Conservation (phyloP, 2,797 vertebrate species). For the Pagetopsis macropterus region DNA sequence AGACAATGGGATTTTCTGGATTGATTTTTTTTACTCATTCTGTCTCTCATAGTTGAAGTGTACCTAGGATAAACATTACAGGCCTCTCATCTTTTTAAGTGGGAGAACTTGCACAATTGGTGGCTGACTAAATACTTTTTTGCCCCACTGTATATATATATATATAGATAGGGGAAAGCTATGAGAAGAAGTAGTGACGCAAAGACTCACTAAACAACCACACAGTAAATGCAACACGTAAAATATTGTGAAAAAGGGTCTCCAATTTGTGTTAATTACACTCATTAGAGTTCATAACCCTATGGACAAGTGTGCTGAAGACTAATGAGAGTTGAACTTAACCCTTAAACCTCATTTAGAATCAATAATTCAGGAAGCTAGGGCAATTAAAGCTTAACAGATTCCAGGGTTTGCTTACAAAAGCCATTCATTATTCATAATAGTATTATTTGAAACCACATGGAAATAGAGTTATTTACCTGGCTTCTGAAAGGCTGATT, state of each 20-base stretch:
- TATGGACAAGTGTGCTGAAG: constrained; percentile 59
- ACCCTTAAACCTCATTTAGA: constrained; percentile 71
- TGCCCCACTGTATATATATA: no score
- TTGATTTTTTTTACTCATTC: no score
- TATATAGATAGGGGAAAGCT: constrained; percentile 1
- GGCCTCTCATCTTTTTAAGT: no score
- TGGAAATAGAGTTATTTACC: constrained; percentile 12
- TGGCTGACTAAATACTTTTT: no score
- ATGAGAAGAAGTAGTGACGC: constrained; percentile 13
- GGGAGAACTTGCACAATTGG: no score
- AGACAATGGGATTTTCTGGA: no score
- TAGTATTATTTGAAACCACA: neutral
- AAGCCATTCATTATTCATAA: constrained; percentile 44
- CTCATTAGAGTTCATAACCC: constrained; percentile 70
- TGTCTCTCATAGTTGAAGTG: no score
- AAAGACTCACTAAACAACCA: constrained; percentile 25
- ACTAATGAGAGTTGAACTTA: constrained; percentile 75
- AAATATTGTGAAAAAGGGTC: constrained; percentile 30
- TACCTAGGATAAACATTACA: no score
- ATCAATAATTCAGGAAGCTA: constrained; percentile 78
- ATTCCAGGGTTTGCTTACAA: constrained; percentile 64
- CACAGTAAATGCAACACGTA: constrained; percentile 42
- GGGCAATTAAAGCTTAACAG: constrained; percentile 65
- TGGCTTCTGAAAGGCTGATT: constrained; percentile 3
- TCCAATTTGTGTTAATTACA: constrained; percentile 58